Evolutionary conservation across 2,113 vertebrate species (phyloP).

Genomic region (Pheucticus melanocephalus): DNA sequence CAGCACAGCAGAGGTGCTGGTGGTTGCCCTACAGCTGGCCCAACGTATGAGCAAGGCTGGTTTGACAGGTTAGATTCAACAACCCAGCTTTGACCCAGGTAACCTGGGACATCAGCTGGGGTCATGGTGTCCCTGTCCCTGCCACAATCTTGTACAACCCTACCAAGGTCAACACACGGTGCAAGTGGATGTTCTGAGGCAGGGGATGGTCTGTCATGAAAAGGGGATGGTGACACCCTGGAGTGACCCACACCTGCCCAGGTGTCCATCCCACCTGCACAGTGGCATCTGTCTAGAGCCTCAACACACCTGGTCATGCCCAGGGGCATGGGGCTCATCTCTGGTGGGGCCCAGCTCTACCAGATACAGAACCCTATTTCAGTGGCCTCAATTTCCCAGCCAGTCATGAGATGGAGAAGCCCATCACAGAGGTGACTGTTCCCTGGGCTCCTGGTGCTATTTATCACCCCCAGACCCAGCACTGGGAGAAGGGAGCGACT

Average conservation of each 20-base stretch:
- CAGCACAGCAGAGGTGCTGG: neutral
- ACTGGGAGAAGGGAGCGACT: neutral
- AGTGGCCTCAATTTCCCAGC: neutral
- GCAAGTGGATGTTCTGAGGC: neutral
- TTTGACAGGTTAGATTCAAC: neutral
- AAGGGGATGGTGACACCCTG: neutral
- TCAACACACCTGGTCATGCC: neutral
- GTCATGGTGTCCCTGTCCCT: neutral
- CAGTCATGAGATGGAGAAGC: neutral
- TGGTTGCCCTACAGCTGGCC: neutral
- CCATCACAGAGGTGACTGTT: neutral
- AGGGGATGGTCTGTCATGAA: neutral
- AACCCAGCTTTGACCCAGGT: neutral
- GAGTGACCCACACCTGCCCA: neutral
- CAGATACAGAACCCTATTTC: neutral
- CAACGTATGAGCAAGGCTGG: neutral
- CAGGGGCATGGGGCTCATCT: neutral
- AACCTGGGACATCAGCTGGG: neutral
- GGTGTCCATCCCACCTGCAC: neutral
- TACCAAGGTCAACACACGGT: rapidly evolving
- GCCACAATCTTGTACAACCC: neutral
- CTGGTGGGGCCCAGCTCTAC: neutral
- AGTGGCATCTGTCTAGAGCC: neutral
- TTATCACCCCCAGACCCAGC: neutral
- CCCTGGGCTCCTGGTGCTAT: neutral